Evolutionary conservation across 2,797 vertebrate genomes (phyloP).

Genomic region (Pseudomugil tenellus): DNA sequence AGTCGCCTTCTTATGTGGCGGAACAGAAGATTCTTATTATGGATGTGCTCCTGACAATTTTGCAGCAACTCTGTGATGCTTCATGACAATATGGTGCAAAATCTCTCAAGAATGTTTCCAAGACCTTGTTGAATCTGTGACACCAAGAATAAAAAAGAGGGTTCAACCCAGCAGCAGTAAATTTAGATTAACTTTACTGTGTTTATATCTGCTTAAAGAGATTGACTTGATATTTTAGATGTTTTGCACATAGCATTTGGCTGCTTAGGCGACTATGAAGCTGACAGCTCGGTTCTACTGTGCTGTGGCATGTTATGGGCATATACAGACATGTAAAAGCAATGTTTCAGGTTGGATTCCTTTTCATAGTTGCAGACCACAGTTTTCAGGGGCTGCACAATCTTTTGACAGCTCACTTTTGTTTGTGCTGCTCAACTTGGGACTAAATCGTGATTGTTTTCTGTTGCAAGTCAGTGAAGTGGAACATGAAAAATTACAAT

Average conservation of each 20-base stretch:
- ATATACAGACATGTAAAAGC: neutral
- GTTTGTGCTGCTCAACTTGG: slow-evolving; percentile 10
- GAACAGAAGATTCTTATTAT: too few relatives aligned
- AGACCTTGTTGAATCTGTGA: too few relatives aligned
- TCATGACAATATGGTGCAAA: too few relatives aligned
- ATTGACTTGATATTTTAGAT: too few relatives aligned
- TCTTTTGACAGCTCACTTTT: slow-evolving; percentile 14
- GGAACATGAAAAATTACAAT: slow-evolving; percentile 25
- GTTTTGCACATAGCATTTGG: neutral
- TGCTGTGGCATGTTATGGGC: neutral
- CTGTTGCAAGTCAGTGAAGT: slow-evolving; percentile 22
- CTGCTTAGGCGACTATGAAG: neutral
- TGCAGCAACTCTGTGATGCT: too few relatives aligned
- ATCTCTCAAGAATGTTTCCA: too few relatives aligned
- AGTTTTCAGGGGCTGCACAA: slow-evolving; percentile 1
- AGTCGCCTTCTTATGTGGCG: too few relatives aligned
- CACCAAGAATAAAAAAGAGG: too few relatives aligned
- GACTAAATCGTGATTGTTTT: slow-evolving; percentile 29
- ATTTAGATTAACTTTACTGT: too few relatives aligned
- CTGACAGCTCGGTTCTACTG: neutral
- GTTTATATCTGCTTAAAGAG: too few relatives aligned
- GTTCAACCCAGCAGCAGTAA: too few relatives aligned
- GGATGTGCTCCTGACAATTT: too few relatives aligned
- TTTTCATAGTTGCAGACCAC: neutral
- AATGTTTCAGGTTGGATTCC: neutral